Evolutionary conservation across 2,797 vertebrate genomes (phyloP).

Genomic region (Sitta carolinensis): DNA sequence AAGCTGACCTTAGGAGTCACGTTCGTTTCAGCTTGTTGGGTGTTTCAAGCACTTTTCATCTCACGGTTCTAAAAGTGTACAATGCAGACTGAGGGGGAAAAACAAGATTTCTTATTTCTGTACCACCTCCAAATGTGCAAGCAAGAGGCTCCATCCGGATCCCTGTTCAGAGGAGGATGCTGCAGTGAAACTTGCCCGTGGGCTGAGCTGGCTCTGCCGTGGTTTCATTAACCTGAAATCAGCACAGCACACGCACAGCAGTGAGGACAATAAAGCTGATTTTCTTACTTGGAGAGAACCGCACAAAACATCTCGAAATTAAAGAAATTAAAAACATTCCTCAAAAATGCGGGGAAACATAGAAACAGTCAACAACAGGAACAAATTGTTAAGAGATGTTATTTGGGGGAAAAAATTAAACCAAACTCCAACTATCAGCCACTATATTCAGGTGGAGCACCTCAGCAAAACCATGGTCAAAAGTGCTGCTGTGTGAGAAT

Average conservation of each 20-base stretch:
- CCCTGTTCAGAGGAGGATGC: background rate
- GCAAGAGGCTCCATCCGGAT: background rate
- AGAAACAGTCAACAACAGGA: background rate
- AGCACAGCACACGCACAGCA: background rate
- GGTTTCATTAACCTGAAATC: background rate
- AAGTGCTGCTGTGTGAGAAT: background rate
- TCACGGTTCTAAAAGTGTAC: background rate
- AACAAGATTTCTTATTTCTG: background rate
- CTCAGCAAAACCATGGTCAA: background rate
- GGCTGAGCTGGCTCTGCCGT: background rate
- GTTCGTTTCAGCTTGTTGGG: background rate
- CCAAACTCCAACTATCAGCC: background rate
- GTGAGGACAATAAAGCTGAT: background rate
- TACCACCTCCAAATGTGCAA: background rate
- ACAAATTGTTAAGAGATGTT: background rate
- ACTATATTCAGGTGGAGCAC: background rate
- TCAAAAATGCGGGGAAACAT: background rate
- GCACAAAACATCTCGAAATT: background rate
- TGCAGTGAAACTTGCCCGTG: background rate
- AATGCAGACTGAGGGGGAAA: background rate
- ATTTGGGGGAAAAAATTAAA: background rate
- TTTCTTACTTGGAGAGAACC: background rate
- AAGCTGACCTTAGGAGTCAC: rapidly evolving
- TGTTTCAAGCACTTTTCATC: background rate
- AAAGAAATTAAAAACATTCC: background rate